Conservation (phyloP, 2,888 invertebrate species). For the Habrosyne pyritoides region DNA sequence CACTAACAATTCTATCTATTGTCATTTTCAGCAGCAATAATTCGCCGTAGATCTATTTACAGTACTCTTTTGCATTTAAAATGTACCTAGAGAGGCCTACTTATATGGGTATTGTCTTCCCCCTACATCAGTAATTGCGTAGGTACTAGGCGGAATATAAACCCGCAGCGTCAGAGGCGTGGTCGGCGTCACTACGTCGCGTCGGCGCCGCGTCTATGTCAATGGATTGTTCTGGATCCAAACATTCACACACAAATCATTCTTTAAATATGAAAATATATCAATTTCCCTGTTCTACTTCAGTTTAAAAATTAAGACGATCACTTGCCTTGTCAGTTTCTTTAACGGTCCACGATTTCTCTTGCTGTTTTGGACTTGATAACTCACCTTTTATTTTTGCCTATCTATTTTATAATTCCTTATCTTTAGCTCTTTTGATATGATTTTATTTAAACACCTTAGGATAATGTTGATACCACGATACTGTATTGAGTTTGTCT, state of each 20-base stretch:
- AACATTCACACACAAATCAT: conserved; percentile 38
- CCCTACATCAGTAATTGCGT: conserved; percentile 48
- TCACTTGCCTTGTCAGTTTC: too few relatives aligned
- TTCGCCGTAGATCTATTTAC: conserved; percentile 9
- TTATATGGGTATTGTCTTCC: conserved; percentile 43
- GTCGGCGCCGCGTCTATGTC: conserved; percentile 67
- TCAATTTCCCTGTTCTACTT: conserved; percentile 13
- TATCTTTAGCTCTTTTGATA: background rate
- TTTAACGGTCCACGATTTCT: too few relatives aligned
- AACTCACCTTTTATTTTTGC: background rate
- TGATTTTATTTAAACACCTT: background rate
- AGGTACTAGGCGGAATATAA: conserved; percentile 53
- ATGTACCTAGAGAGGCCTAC: conserved; percentile 25
- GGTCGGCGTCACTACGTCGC: conserved; percentile 69
- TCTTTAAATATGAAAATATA: conserved; percentile 26
- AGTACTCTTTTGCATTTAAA: conserved; percentile 33
- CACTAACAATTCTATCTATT: conserved; percentile 26
- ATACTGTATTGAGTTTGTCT: too few relatives aligned
- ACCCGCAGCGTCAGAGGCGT: conserved; percentile 68
- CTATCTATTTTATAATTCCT: background rate
- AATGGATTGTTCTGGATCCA: conserved; percentile 61
- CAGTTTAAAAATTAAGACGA: background rate
- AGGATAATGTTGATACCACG: background rate
- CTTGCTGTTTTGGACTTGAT: background rate
- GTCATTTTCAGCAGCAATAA: conserved; percentile 21